Conservation (phyloP, 2,113 vertebrate species). For the Silurus glanis region DNA sequence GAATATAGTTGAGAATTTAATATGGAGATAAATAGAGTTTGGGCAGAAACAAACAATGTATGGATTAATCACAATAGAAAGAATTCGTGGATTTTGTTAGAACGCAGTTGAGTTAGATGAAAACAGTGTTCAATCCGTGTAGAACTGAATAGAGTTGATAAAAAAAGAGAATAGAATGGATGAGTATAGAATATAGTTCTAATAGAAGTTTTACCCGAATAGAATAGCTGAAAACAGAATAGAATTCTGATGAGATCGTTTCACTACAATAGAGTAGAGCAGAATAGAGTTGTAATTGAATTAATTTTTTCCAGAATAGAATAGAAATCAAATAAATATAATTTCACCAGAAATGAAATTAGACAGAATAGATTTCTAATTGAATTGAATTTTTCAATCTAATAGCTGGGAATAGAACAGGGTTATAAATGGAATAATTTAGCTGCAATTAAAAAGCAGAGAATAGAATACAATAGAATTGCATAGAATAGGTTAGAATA, state of each 20-base stretch:
- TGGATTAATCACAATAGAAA: background rate
- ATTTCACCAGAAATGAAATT: no score
- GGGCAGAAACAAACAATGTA: background rate
- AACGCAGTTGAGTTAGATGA: background rate
- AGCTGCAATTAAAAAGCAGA: background rate
- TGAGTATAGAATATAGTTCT: no score
- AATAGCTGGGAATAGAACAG: no score
- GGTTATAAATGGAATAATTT: no score
- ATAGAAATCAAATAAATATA: background rate
- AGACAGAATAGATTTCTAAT: no score
- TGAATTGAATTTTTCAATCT: no score
- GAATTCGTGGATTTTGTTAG: background rate
- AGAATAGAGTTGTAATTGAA: no score
- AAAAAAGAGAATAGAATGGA: no score
- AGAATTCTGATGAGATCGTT: background rate
- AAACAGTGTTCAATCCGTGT: no score
- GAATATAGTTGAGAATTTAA: background rate
- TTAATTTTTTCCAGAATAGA: background rate
- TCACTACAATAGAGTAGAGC: background rate
- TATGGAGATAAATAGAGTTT: background rate
- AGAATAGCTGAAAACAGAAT: background rate
- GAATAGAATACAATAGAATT: background rate
- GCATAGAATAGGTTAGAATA: background rate
- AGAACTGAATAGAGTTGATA: no score
- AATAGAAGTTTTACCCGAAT: background rate